A percentile compares a stretch with the other conserved stretches of the same genome.
phyloP scores from a whole-genome alignment of 2,797 vertebrate species.

The Orientallactaga sibirica region DNA sequence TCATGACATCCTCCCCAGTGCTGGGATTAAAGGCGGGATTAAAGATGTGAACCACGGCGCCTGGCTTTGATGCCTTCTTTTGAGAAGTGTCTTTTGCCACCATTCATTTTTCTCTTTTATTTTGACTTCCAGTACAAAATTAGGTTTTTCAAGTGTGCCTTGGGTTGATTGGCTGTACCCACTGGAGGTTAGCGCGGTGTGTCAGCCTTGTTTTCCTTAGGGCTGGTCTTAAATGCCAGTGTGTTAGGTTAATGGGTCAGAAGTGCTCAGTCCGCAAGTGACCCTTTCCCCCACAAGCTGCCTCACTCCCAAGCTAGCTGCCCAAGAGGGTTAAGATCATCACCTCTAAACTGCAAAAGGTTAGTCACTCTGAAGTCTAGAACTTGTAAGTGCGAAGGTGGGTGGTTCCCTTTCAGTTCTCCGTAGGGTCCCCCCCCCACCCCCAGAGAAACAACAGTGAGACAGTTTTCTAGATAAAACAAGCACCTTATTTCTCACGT shows the following conservation, averaged over 20 bases:
- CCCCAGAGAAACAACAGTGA: constrained; percentile 55
- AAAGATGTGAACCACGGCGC: no score
- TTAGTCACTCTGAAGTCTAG: constrained; percentile 81
- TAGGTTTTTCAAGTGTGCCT: not conserved
- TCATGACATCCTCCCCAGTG: no score
- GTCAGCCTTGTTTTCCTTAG: not conserved
- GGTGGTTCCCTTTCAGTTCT: constrained; percentile 71
- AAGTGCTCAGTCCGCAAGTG: constrained; percentile 65
- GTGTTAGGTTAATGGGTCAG: constrained; percentile 34
- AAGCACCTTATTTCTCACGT: not conserved
- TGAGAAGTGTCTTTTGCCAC: not conserved
- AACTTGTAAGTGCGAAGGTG: constrained; percentile 71
- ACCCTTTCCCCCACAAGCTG: constrained; percentile 19
- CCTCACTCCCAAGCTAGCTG: constrained; percentile 57
- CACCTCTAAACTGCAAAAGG: constrained; percentile 59
- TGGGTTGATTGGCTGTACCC: not conserved
- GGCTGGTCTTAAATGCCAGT: constrained; percentile 35
- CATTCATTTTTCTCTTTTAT: not conserved
- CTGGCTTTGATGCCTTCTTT: not conserved
- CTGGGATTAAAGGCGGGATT: no score
- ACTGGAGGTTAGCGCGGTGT: not conserved
- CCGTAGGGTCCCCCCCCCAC: constrained; percentile 68
- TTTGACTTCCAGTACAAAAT: not conserved
- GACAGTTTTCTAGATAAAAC: not conserved
- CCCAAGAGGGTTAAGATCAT: constrained; percentile 47